phyloP scores from a whole-genome alignment of 2,888 invertebrate genomes.

The Dysmachus trigonus region DNA sequence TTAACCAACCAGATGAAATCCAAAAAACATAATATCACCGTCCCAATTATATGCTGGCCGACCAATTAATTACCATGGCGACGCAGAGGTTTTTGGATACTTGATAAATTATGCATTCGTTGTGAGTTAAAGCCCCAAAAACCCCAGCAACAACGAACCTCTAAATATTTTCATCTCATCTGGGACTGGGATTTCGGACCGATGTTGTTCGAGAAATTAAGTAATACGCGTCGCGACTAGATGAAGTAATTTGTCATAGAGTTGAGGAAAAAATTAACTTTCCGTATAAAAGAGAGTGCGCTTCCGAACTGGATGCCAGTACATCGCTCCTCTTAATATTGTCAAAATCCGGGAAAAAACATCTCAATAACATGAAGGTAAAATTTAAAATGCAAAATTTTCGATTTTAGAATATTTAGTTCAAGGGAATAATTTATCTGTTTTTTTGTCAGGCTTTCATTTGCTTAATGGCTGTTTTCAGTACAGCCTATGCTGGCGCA shows the following conservation, averaged over 20 bases:
- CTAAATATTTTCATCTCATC: neutral
- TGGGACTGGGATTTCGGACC: neutral
- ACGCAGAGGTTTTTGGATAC: neutral
- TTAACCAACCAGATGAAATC: neutral
- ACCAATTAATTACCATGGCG: neutral
- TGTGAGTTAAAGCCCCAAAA: neutral
- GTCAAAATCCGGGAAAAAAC: neutral
- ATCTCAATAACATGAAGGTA: slow-evolving; percentile 11
- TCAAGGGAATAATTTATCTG: neutral
- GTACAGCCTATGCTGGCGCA: slow-evolving; percentile 15
- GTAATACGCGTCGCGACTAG: neutral
- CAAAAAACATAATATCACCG: neutral
- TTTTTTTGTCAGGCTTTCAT: neutral
- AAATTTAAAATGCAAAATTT: neutral
- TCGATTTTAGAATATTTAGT: neutral
- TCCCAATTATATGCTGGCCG: neutral
- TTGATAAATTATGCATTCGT: slow-evolving; percentile 24
- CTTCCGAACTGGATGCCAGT: slow-evolving; percentile 26
- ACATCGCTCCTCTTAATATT: slow-evolving; percentile 7
- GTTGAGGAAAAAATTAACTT: neutral
- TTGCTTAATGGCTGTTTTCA: slow-evolving; percentile 9
- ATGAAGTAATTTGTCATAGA: neutral
- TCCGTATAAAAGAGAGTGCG: slow-evolving; percentile 18
- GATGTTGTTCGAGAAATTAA: neutral
- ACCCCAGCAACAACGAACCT: neutral